Evolutionary conservation across 2,113 vertebrate species (phyloP).

Genomic region (Daboia siamensis): DNA sequence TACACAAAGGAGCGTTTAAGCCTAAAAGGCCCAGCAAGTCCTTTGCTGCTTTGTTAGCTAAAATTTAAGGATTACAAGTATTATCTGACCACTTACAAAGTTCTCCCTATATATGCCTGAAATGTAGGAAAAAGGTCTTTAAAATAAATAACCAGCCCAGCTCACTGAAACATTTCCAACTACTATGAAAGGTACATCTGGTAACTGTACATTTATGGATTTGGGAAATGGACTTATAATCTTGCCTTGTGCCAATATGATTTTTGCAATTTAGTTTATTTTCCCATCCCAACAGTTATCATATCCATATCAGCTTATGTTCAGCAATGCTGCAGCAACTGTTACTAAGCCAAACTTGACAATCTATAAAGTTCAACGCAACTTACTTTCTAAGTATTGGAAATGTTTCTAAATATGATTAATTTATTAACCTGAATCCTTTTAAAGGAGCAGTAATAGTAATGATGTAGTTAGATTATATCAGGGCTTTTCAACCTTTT

Average conservation of each 20-base stretch:
- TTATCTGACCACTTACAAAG: background rate
- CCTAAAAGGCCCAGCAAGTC: no score
- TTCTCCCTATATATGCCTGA: background rate
- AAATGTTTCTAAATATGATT: background rate
- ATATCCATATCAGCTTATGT: background rate
- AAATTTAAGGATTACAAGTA: background rate
- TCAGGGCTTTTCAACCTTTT: no score
- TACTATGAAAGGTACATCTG: background rate
- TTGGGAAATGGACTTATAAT: background rate
- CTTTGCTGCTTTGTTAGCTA: background rate
- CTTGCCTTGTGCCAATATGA: background rate
- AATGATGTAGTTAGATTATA: background rate
- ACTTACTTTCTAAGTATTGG: background rate
- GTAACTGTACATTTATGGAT: background rate
- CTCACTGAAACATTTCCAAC: background rate
- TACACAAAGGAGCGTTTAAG: no score
- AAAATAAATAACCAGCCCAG: background rate
- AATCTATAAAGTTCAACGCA: background rate
- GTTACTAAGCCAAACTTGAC: background rate
- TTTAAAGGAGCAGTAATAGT: background rate
- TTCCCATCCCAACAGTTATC: background rate
- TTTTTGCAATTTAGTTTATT: background rate
- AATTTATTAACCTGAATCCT: background rate
- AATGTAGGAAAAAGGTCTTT: background rate
- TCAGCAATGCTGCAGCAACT: background rate